These are phyloP conservation scores for Eumacrocentrus americanus DNA, from an alignment of 2,888 invertebrate genomes.

Conservation along the genomic window DNA sequence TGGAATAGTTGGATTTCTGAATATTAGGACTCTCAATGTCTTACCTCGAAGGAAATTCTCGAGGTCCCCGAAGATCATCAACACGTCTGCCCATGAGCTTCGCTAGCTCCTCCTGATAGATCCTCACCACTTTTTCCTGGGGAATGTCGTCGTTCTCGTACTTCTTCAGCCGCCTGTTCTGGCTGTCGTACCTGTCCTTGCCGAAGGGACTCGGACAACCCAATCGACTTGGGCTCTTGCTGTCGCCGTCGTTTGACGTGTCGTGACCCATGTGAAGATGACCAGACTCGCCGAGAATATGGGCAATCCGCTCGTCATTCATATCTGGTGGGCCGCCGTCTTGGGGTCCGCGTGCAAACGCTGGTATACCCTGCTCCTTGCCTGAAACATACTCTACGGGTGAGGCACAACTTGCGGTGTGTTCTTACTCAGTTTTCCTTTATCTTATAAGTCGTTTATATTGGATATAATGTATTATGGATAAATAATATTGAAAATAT, in stretches of 20 bases:
- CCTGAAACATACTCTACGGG: conserved; percentile 68
- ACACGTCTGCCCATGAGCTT: conserved; percentile 86
- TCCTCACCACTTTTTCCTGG: conserved; percentile 92
- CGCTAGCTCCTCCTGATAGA: conserved; percentile 93
- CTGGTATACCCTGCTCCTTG: conserved; percentile 82
- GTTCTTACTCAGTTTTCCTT: conserved; percentile 52
- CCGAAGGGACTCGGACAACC: conserved; percentile 84
- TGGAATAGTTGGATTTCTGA: too few relatives aligned
- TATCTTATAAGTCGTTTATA: too few relatives aligned
- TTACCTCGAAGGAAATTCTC: conserved; percentile 83
- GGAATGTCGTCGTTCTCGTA: conserved; percentile 95
- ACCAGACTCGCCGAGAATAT: conserved; percentile 91
- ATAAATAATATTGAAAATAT: neutral
- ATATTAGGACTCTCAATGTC: too few relatives aligned
- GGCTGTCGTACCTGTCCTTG: conserved; percentile 66
- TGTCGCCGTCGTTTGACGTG: conserved; percentile 70
- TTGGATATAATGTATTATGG: too few relatives aligned
- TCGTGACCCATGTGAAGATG: conserved; percentile 79
- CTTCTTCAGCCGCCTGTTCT: conserved; percentile 79
- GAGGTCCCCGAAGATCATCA: conserved; percentile 76
- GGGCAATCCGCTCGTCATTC: conserved; percentile 91
- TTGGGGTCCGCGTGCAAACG: conserved; percentile 72
- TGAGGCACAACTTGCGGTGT: conserved; percentile 61
- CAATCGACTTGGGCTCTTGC: conserved; percentile 77
- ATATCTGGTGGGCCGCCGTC: conserved; percentile 72